Percentiles rank a stretch among this genome's conserved stretches.
These are phyloP conservation scores for Mustela lutreola DNA, from an alignment of 2,113 vertebrate species.

Conservation along the genomic window DNA sequence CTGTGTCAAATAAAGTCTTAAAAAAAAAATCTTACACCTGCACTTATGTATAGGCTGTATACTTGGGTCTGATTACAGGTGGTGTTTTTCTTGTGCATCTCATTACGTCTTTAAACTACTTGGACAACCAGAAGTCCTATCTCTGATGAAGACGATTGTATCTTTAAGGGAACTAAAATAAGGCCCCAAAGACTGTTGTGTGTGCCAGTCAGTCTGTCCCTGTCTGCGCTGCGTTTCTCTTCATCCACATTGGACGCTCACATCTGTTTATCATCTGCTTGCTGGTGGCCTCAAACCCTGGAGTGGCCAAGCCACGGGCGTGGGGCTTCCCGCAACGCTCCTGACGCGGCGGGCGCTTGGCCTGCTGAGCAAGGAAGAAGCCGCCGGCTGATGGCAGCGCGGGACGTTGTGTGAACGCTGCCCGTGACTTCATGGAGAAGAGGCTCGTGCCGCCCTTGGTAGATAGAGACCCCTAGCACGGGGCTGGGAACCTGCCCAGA, in stretches of 20 bases:
- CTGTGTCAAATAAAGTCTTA: no score
- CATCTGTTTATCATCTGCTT: neutral
- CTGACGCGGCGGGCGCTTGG: accelerated
- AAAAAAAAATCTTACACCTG: neutral
- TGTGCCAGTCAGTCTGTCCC: accelerated
- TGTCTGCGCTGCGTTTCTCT: neutral
- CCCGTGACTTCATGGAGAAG: neutral
- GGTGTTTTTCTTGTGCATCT: no score
- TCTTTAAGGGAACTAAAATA: neutral
- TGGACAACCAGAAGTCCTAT: neutral
- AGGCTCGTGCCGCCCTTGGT: neutral
- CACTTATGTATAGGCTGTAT: neutral
- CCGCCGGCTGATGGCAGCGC: neutral
- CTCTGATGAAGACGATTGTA: neutral
- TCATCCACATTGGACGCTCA: neutral
- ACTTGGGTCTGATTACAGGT: accelerated
- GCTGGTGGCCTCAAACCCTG: neutral
- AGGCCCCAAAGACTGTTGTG: neutral
- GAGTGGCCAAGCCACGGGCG: neutral
- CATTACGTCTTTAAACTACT: neutral
- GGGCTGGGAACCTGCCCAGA: no score
- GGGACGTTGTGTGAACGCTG: neutral
- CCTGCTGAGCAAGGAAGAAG: neutral
- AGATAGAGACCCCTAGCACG: neutral
- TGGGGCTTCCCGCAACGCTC: neutral